Conservation (phyloP, 1,140 invertebrate species). For the Cherax quadricarinatus region DNA sequence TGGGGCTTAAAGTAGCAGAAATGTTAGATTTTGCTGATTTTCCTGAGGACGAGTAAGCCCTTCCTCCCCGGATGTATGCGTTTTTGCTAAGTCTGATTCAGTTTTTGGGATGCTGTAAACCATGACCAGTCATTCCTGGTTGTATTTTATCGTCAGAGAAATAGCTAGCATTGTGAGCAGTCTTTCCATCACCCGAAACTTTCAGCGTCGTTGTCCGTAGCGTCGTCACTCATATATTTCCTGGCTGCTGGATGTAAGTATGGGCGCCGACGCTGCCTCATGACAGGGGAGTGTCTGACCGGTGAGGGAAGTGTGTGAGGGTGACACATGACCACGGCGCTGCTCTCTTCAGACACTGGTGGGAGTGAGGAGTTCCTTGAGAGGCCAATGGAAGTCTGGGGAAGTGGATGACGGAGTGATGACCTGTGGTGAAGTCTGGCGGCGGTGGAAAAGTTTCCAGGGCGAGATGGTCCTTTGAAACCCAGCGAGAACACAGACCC, state of each 20-base stretch:
- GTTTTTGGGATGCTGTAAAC: too few relatives aligned
- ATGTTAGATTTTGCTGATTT: too few relatives aligned
- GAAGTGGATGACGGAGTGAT: too few relatives aligned
- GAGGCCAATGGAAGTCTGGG: neutral
- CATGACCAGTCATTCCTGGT: too few relatives aligned
- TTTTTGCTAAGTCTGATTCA: too few relatives aligned
- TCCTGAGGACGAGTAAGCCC: too few relatives aligned
- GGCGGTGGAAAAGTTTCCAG: slow-evolving; percentile 36
- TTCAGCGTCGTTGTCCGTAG: neutral
- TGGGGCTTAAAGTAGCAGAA: too few relatives aligned
- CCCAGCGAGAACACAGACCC: neutral
- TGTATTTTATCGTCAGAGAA: too few relatives aligned
- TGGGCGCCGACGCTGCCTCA: neutral
- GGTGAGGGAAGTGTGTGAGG: neutral
- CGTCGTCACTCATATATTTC: slow-evolving; percentile 28
- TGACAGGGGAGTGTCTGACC: neutral
- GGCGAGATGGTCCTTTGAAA: slow-evolving; percentile 20
- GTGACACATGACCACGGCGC: neutral
- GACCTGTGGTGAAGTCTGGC: neutral
- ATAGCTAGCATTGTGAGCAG: too few relatives aligned
- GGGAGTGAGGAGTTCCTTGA: neutral
- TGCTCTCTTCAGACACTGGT: neutral
- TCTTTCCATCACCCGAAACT: too few relatives aligned
- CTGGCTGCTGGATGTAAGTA: slow-evolving; percentile 19
- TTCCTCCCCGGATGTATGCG: too few relatives aligned